phyloP scores from a whole-genome alignment of 2,888 invertebrate genomes.

The Watsonalla cultraria region DNA sequence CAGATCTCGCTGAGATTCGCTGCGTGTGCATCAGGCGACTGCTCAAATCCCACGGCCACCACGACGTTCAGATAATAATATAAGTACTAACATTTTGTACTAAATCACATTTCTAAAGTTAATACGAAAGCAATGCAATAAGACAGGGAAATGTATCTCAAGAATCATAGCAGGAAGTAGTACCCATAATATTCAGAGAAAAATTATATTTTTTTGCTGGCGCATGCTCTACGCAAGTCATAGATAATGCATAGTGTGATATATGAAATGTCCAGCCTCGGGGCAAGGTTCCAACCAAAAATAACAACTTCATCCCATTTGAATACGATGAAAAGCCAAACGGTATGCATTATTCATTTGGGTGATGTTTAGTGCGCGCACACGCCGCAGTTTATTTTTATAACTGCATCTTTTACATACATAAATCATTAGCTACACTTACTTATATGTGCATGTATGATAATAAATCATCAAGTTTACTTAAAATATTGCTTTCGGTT shows the following conservation, averaged over 20 bases:
- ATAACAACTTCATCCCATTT: constrained; percentile 64
- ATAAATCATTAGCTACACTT: background rate
- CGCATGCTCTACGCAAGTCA: constrained; percentile 15
- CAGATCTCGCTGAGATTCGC: no score
- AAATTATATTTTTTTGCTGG: constrained; percentile 1
- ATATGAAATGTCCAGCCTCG: constrained; percentile 49
- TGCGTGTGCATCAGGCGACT: no score
- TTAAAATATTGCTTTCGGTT: no score
- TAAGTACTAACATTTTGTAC: background rate
- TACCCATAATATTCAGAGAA: background rate
- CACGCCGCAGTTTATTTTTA: constrained; percentile 42
- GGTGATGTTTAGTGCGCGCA: constrained; percentile 31
- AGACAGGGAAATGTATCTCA: background rate
- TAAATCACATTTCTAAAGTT: background rate
- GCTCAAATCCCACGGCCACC: no score
- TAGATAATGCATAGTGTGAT: constrained; percentile 23
- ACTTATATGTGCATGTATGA: background rate
- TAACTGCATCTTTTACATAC: constrained; percentile 20
- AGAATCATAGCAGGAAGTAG: background rate
- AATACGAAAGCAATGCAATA: background rate
- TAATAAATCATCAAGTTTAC: no score
- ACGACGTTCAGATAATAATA: background rate
- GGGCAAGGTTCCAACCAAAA: constrained; percentile 65
- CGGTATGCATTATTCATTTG: constrained; percentile 61
- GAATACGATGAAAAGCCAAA: constrained; percentile 67